Conservation (phyloP, 2,797 vertebrate species). For the Fringilla coelebs region DNA sequence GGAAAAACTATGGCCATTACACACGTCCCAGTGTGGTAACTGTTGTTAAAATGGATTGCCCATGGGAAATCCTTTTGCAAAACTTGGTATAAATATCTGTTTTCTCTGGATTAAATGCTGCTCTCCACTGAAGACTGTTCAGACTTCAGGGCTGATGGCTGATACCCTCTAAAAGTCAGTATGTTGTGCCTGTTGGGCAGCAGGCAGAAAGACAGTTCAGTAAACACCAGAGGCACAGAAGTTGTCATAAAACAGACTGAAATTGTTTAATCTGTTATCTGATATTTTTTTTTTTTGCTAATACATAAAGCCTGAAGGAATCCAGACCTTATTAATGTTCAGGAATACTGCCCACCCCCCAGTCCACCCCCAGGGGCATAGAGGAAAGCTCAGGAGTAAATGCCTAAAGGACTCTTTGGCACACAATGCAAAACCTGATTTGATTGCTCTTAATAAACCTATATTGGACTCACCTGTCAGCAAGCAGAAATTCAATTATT, state of each 20-base stretch:
- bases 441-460: not conserved
- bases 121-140: not conserved
- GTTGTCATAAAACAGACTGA: not conserved
- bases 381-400: not conserved
- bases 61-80: not conserved
- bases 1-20: not conserved
- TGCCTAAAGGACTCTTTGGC: not conserved
- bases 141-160: not conserved
- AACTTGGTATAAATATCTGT: not conserved
- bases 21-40: not conserved
- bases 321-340: not conserved
- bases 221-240: not conserved
- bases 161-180: not conserved
- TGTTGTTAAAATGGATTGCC: slow-evolving; percentile 3
- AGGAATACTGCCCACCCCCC: not conserved
- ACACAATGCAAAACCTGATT: not conserved
- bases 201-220: not conserved
- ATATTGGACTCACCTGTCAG: not conserved
- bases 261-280: not conserved
- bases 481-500: not conserved
- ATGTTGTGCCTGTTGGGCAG: not conserved
- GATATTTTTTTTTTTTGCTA: not conserved
- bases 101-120: not conserved
- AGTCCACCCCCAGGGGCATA: not conserved
- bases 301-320: not conserved